Evolutionary conservation across 1,140 invertebrate genomes (phyloP), one percentile per base, ranked within the genome.

Genomic region (Galleria mellonella): DNA sequence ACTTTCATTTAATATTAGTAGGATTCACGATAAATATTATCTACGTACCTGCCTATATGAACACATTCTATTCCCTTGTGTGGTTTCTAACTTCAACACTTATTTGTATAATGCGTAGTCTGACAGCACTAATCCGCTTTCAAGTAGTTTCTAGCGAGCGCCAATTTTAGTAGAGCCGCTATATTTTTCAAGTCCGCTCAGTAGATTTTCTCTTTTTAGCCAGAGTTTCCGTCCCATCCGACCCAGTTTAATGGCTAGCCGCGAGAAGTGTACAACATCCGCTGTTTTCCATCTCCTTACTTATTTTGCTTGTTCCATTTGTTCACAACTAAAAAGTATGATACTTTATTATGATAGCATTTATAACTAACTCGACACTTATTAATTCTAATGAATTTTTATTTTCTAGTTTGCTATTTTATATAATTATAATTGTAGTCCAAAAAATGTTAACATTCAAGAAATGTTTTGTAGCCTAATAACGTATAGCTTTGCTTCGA

Each of bases 171-270:
- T 46, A 42, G 40, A 32, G 41, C 32, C 23, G 44, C 42, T 55
- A 52, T 55, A 55, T 62, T 39, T 55, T 62, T 43, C 42, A 36
- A 56, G 51, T 50, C 48, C 39, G 48, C 35, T 51, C 47, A 39
- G 43, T 58, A 40, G 32, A 57, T 60, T 65, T 64, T 49, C 53
- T 60, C 46, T 56, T 69, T 66, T 69, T 55, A 51, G 43, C 43
- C 37, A 33, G 51, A 60, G 59, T 64, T 63, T 56, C 41, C 52
- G 66, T 47, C 51, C 47, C 31, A 59, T 35, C 43, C 46, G 52
- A 51, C 47, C 35, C 55, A 50, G 53, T 63, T 66, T 70, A 70
- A 72, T 64, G 58, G 62, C 51, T 41, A 62, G 43, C 43, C 46
- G 44, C 40, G 42, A 43, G 51, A 54, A 51, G 44, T 39, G 53